These are phyloP conservation scores for Nipponia nippon DNA, from an alignment of 2,113 vertebrate genomes.

Conservation along the genomic window DNA sequence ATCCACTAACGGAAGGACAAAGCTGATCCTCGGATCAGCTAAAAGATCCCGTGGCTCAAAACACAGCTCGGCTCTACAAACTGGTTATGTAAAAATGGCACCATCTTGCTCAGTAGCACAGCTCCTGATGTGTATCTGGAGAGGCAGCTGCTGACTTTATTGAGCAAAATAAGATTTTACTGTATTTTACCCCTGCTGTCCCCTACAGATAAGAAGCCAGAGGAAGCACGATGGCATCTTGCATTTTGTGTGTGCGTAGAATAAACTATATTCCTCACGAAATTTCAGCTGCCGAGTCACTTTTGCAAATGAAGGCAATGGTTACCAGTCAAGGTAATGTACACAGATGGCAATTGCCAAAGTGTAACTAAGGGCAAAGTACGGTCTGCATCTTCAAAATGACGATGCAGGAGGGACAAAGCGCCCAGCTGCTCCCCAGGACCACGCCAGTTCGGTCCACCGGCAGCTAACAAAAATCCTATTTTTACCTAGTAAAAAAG, in stretches of 20 bases:
- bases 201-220: not conserved
- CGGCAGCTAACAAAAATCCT: not conserved
- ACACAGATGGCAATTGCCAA: not conserved
- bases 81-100: not conserved
- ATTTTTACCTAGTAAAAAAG: not conserved
- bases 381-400: not conserved
- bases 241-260: accelerated
- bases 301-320: accelerated
- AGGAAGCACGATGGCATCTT: not conserved
- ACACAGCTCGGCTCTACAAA: not conserved
- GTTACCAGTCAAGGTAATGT: not conserved
- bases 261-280: not conserved
- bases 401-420: not conserved
- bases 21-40: accelerated
- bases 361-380: not conserved
- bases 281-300: not conserved
- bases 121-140: not conserved
- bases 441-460: accelerated
- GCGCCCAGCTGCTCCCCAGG: not conserved
- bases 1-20: accelerated
- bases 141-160: not conserved
- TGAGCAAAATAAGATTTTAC: not conserved
- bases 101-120: accelerated
- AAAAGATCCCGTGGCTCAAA: accelerated
- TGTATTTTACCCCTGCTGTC: not conserved